Evolutionary conservation across 2,113 vertebrate species (phyloP), one percentile per base, ranked within the genome.

Genomic region (Psittacus erithacus): DNA sequence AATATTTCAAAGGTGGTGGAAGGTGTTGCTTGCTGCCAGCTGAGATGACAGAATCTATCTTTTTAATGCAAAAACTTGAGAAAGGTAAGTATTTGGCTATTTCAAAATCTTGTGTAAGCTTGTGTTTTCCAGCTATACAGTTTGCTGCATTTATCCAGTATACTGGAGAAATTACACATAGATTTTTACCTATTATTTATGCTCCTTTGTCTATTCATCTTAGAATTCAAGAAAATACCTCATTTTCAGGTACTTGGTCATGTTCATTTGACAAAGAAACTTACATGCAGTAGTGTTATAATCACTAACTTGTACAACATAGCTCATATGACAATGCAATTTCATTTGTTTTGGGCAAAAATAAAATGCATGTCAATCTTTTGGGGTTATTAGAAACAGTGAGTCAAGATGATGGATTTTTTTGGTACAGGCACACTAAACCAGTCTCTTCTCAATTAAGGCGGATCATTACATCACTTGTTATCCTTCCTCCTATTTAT

Each of bases 81-180:
- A 53, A 53, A 64, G 14, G 10, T 55, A 47, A 88, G 4, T 6
- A 47, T 77, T 77, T 0, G 0, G 10, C 25, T 68, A 5, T n/a
- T 73, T 73, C 38, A 85, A 63, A 91, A 73, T 85, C 25, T 78
- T 28, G 4, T 64, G 5, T 39, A 74, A 82, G 11, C 1, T 52
- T 68, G 38, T 69, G 23, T 73, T 82, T 85, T 74, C 38, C 38
- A 78, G 4, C 57, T 77, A 57, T 2, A 31, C 18, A 23, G 27
- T 57, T 57, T 57, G 6, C 31, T n/a, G 31, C 22, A 57, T 57
- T n/a, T 22, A 20, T 57, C 19, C 55, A 22, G 31, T 57, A 27
- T 47, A 39, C 10, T 63, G 17, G 4, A 39, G 10, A 90, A 57
- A 62, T 60, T 47, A 41, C 3, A 41, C 31, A 15, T 12, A 43